phyloP scores from a whole-genome alignment of 92 coral and sea anemone species.

The Parazoanthus atlanticus region DNA sequence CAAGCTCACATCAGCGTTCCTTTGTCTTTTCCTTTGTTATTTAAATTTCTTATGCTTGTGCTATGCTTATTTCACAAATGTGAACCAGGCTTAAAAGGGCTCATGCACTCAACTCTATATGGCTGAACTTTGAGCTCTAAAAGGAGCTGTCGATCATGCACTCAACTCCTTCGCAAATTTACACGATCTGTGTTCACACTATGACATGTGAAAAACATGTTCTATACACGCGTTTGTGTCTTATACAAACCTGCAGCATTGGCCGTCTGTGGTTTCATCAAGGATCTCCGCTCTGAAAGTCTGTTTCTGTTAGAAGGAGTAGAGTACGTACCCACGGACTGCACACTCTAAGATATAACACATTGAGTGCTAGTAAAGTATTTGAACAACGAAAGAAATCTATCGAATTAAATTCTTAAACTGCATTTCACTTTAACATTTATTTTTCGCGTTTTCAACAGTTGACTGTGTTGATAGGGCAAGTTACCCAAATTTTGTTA shows the following conservation, averaged over 20 bases:
- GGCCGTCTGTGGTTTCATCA: conserved; percentile 9
- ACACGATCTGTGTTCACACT: neutral
- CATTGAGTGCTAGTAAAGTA: neutral
- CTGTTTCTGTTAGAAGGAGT: neutral
- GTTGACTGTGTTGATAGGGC: too few relatives aligned
- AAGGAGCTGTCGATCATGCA: too few relatives aligned
- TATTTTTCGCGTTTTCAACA: too few relatives aligned
- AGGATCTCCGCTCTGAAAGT: neutral
- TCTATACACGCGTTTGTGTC: neutral
- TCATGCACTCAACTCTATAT: too few relatives aligned
- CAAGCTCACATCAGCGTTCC: too few relatives aligned
- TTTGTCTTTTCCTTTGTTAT: too few relatives aligned
- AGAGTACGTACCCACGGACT: neutral
- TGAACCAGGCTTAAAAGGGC: too few relatives aligned
- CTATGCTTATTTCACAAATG: too few relatives aligned
- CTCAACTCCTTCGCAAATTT: too few relatives aligned
- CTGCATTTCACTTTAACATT: neutral
- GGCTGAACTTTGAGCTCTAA: too few relatives aligned
- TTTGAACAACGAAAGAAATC: neutral
- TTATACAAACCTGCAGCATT: conserved; percentile 23
- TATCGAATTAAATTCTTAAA: neutral
- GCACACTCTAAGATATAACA: neutral
- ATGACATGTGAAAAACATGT: neutral
- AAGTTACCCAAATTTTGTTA: too few relatives aligned
- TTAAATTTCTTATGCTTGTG: too few relatives aligned